phyloP scores from a whole-genome alignment of 2,797 vertebrate genomes.

The Poecilia picta region DNA sequence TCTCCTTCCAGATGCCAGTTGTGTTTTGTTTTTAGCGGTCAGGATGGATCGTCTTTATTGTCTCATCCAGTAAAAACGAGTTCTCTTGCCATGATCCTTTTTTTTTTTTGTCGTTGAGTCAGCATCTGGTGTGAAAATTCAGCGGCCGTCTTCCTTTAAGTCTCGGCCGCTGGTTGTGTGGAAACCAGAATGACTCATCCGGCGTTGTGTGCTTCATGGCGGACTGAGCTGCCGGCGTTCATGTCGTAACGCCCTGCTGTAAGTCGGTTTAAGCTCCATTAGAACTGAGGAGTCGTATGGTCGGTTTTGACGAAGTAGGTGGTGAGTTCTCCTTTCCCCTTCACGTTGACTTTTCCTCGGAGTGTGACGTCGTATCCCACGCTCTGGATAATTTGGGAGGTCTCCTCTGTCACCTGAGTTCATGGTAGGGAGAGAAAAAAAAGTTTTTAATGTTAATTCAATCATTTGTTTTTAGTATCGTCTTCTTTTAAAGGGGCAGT shows the following conservation, averaged over 20 bases:
- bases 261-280: not conserved
- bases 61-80: conserved; percentile 22
- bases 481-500: not conserved
- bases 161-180: not conserved
- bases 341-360: conserved; percentile 87
- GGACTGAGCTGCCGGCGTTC: not conserved
- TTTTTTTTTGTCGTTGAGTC: conserved; percentile 7
- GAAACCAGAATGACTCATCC: conserved; percentile 12
- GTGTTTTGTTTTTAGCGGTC: conserved; percentile 9
- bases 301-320: conserved; percentile 89
- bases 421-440: not conserved
- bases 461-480: not conserved
- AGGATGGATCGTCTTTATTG: conserved; percentile 40
- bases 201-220: not conserved
- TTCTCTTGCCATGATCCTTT: not conserved
- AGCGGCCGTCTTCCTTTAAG: not conserved
- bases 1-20: not conserved
- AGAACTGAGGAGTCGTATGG: conserved; percentile 44
- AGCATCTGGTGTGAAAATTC: conserved; percentile 9
- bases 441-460: not conserved
- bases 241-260: not conserved
- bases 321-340: conserved; percentile 90
- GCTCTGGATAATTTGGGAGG: conserved; percentile 78
- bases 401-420: conserved; percentile 89
- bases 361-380: conserved; percentile 83